A percentile compares a stretch with the other conserved stretches of the same genome.
phyloP scores from a whole-genome alignment of 1,140 invertebrate genomes.

The Notospermus geniculatus region DNA sequence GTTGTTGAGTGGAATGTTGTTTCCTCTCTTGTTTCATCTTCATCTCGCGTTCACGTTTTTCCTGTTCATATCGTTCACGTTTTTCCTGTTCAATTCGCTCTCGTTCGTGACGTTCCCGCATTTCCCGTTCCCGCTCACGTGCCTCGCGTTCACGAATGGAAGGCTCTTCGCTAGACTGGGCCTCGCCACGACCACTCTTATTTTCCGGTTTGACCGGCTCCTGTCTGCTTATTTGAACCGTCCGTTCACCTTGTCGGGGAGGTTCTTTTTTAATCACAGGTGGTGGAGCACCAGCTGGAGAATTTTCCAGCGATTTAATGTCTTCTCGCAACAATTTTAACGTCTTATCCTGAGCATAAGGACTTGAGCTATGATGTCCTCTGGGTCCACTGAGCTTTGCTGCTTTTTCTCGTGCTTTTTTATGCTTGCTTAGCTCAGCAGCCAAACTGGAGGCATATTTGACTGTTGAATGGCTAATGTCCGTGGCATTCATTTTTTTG shows the following conservation, averaged over 20 bases:
- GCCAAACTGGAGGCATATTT: conserved; percentile 35
- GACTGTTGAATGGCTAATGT: conserved; percentile 28
- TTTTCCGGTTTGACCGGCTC: too few species aligned
- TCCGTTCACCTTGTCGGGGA: not conserved
- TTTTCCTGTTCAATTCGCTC: too few species aligned
- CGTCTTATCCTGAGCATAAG: too few species aligned
- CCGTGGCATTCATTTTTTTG: conserved; percentile 10
- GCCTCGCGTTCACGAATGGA: not conserved
- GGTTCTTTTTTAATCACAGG: not conserved
- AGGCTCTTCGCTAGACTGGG: not conserved
- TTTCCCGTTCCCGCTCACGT: not conserved
- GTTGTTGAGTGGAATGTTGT: too few species aligned
- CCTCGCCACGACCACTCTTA: too few species aligned
- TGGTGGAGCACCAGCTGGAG: not conserved
- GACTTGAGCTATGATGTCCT: not conserved
- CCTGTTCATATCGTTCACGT: too few species aligned
- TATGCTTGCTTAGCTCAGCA: conserved; percentile 54
- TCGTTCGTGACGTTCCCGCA: too few species aligned
- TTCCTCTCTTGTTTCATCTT: too few species aligned
- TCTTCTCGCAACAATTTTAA: too few species aligned
- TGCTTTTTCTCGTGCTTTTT: conserved; percentile 40
- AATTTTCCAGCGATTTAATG: not conserved
- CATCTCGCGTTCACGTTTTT: too few species aligned
- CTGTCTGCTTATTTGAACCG: not conserved
- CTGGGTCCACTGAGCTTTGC: not conserved